Evolutionary conservation across 2,113 vertebrate genomes (phyloP), one percentile per base, ranked within the genome.

Genomic region (Stigmatopora argus): DNA sequence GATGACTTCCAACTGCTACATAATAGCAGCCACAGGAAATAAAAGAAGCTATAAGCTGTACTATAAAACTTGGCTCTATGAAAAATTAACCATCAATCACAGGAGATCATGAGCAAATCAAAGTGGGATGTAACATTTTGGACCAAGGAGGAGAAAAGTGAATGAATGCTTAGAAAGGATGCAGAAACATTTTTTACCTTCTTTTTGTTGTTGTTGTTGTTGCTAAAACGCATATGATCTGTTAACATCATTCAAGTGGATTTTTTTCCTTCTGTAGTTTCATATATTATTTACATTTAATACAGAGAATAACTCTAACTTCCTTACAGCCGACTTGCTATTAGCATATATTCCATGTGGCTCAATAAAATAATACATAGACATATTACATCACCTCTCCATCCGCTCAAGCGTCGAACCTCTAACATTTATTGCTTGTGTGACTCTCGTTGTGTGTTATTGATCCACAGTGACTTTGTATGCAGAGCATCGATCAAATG

Each of bases 401-500:
- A 41, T 21, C 10, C n/a, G 10, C 52, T 61, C 34, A 1, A 31
- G 48, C 44, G 21, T 56, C 53, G n/a, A 15, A 1, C 17, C 5
- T 23, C 44, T 18, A 23, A 60, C 65, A 57, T 61, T 62, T 53
- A 11, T 58, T 61, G 63, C 45, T 35, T 18, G 14, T 53, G 58
- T 61, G 17, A 73, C 72, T 73, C 77, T 77, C 15, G 11, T 64
- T 38, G 49, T 55, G 56, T 18, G 14, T 51, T 77, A 87, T 84
- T 67, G 83, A 87, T 81, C 52, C 1, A 19, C 1, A 31, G 10
- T 0, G 14, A 64, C 64, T 85, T 78, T 71, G 70, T 78, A 84
- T 84, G 73, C 80, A 65, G 53, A n/a, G 9, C 64, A 34, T 13
- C 26, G 41, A 35, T 38, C 38, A 1, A 51, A 55, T 48, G 17